Evolutionary conservation across 1,140 invertebrate species (phyloP), one percentile per base, ranked within the genome.

Genomic region (Cheumatopsyche charites): DNA sequence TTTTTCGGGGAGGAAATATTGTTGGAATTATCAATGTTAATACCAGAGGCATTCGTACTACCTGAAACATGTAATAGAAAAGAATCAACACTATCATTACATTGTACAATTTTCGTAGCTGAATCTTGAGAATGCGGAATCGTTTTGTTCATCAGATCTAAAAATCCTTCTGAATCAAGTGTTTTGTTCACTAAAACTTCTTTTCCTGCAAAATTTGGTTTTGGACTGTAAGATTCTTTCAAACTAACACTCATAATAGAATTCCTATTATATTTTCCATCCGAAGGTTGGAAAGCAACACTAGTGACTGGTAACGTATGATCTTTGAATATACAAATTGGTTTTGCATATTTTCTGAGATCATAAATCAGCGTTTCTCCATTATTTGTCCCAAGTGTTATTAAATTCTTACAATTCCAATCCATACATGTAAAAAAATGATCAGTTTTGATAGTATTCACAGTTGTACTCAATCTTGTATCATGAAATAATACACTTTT

Each of bases 401-500:
- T 79, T n/a, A 63, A 42, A 70, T 80, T 81, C 26, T 82, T 81
- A 13, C 62, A 21, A 76, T 82, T 84, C 36, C 83, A 79, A 43
- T 83, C 81, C 26, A 85, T 65, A 23, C 82, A 82, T 62, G 82
- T 82, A 13, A 85, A 74, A 26, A 79, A 80, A 67, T 79, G 78
- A 62, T 80, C 75, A 11, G 83, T 82, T 58, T 77, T 78, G n/a
- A 82, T 78, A 3, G 82, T 81, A 5, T 80, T 80, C 4, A 83
- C 82, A 69, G 83, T 78, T 77, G 80, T 80, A 77, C 82, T 80
- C 52, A 82, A 71, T 77, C 81, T 78, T 43, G 82, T 77, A 74
- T 85, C 83, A 77, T 84, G 83, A 0, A 83, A 77, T 78, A 83
- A 78, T 77, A 83, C 79, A 42, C 80, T 77, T 78, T 83, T 84